Evolutionary conservation across 2,888 invertebrate species (phyloP).

Genomic region (Calliphora vomitoria): DNA sequence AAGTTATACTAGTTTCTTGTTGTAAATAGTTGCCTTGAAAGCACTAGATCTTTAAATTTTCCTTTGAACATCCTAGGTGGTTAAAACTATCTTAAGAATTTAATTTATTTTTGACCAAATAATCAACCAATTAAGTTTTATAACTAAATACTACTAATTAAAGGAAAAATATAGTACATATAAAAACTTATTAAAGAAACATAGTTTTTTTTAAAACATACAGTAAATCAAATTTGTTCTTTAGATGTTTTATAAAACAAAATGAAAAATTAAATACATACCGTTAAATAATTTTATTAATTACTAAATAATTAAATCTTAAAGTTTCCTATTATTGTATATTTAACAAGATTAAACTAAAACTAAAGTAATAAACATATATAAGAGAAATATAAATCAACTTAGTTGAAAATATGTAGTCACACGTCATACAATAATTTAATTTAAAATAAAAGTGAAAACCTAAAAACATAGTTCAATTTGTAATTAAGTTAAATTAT

Average conservation of each 20-base stretch:
- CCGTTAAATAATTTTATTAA: slow-evolving; percentile 44
- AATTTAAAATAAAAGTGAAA: neutral
- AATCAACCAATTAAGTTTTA: neutral
- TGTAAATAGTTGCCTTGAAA: no score
- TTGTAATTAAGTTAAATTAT: slow-evolving; percentile 50
- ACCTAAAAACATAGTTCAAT: slow-evolving; percentile 56
- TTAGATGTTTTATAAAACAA: slow-evolving; percentile 49
- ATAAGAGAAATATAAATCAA: slow-evolving; percentile 45
- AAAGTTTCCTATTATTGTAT: slow-evolving; percentile 71
- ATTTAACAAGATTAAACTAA: slow-evolving; percentile 33
- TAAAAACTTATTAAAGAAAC: neutral
- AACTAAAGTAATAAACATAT: slow-evolving; percentile 37
- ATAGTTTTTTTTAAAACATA: slow-evolving; percentile 8
- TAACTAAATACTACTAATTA: neutral
- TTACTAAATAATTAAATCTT: slow-evolving; percentile 25
- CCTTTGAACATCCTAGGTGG: neutral
- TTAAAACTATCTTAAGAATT: neutral
- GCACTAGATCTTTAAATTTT: neutral
- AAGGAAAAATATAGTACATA: neutral
- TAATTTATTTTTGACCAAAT: slow-evolving; percentile 3
- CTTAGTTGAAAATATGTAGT: slow-evolving; percentile 66
- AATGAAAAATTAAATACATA: slow-evolving; percentile 10
- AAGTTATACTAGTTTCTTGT: no score
- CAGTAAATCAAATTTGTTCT: neutral
- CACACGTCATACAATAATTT: slow-evolving; percentile 41